Base-by-base conservation (phyloP, 2,113 vertebrate genomes). In the Notarius lentiginosus region DNA sequence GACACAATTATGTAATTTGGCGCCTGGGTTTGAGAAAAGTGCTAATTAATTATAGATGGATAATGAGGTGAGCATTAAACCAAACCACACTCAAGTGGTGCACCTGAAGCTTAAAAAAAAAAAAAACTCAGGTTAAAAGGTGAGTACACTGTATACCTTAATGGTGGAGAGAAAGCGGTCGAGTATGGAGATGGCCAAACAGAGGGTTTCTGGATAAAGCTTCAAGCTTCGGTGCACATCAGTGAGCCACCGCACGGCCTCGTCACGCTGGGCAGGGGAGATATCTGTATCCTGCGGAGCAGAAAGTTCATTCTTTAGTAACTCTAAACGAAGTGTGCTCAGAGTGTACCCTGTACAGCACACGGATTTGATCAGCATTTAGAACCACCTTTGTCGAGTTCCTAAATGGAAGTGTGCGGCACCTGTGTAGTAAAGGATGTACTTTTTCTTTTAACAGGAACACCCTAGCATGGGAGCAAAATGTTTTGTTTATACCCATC, bases 161-260 rank as follows among this genome's bases (percentile, higher is more conserved):
- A 99, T 97, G 90, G 96, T 91, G 77, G 96, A 95, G 91, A 99
- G 96, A 95, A 99, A 99, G 91, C 98, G 96, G 92, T 99, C 98
- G 94, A 99, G 94, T 92, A 98, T 96, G 94, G 96, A 97, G 91
- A 99, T 95, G 89, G 98, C 97, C 91, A 99, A 93, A 93, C 96
- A 97, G 87, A 99, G 95, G 1, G 97, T 98, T 95, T 99, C 98
- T 94, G 98, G 98, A 93, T 99, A 98, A 91, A 99, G 96, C 92
- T 96, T 96, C 92, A 98, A 96, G 34, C 95, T 95, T 90, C 95
- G 91, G 89, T 98, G 98, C 90, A 99, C 95, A 92, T 97, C 96
- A 86, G 93, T 96, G 94, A 99, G 90, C 98, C 98, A 99, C 82
- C 95, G 96, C 91, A 99, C 97, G 53, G 97, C 98, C 94, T 99